A percentile compares a stretch with the other conserved stretches of the same genome.
These are phyloP conservation scores for Polylopha cassiicola DNA, from an alignment of 2,888 invertebrate species.

Conservation along the genomic window DNA sequence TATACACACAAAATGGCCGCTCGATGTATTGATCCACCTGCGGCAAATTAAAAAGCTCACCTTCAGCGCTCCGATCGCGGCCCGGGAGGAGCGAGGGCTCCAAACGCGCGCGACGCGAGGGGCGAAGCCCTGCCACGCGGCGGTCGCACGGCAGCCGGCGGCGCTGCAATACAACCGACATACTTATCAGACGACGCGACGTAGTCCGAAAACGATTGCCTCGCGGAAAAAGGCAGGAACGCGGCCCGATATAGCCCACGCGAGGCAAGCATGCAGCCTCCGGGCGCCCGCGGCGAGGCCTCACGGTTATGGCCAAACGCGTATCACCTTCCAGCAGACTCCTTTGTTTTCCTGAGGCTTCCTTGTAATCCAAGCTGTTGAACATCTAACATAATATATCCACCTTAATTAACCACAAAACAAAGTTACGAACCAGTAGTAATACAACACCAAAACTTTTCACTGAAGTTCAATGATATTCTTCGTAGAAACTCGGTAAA, in stretches of 20 bases:
- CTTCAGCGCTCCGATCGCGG: constrained; percentile 52
- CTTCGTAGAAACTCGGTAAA: constrained; percentile 53
- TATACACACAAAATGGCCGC: constrained; percentile 65
- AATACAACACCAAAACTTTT: constrained; percentile 68
- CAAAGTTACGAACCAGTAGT: constrained; percentile 75
- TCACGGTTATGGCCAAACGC: constrained; percentile 61
- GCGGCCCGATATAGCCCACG: constrained; percentile 60
- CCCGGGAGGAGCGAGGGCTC: constrained; percentile 70
- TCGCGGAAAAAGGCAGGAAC: constrained; percentile 47
- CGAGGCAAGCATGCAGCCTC: constrained; percentile 66
- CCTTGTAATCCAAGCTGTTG: constrained; percentile 35
- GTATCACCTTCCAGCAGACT: constrained; percentile 35
- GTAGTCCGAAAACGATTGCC: constrained; percentile 34
- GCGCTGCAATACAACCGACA: constrained; percentile 71
- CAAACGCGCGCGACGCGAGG: constrained; percentile 70
- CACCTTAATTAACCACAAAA: constrained; percentile 74
- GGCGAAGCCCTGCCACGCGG: constrained; percentile 63
- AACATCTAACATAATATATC: constrained; percentile 66
- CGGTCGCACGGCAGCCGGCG: constrained; percentile 61
- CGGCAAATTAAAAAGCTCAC: constrained; percentile 59
- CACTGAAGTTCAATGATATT: constrained; percentile 67
- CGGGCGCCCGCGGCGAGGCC: constrained; percentile 65
- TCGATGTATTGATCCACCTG: constrained; percentile 46
- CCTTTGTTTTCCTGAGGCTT: constrained; percentile 16
- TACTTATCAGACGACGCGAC: constrained; percentile 64